phyloP scores from a whole-genome alignment of 2,113 vertebrate genomes.

The Macrotus californicus region DNA sequence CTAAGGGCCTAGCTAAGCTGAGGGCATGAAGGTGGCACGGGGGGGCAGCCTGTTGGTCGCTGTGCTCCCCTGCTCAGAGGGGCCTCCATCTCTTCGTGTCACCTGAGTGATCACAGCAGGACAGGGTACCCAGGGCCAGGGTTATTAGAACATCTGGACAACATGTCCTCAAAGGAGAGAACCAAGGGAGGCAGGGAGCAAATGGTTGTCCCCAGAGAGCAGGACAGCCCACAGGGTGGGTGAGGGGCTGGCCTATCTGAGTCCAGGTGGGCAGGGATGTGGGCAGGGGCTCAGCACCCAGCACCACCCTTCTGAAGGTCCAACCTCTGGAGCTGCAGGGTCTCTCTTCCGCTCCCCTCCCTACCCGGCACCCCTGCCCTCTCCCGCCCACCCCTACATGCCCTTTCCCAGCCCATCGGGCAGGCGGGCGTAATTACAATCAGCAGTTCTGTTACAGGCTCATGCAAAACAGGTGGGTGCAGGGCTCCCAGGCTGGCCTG shows the following conservation, averaged over 20 bases:
- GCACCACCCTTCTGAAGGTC: not conserved
- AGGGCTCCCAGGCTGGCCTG: slow-evolving; percentile 58
- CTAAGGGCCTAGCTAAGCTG: not conserved
- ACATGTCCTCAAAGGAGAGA: not conserved
- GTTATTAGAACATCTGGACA: too few relatives aligned
- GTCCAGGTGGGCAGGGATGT: not conserved
- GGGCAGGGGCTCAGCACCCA: not conserved
- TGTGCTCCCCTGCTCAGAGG: not conserved
- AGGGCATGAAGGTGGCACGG: not conserved
- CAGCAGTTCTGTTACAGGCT: not conserved
- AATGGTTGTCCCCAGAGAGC: not conserved
- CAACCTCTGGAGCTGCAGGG: not conserved
- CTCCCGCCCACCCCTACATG: too few relatives aligned
- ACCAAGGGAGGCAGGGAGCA: not conserved
- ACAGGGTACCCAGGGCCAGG: fast-evolving
- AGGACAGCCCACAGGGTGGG: not conserved
- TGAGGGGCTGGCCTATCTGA: fast-evolving
- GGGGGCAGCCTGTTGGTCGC: not conserved
- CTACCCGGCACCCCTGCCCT: too few relatives aligned
- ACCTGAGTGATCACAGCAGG: not conserved
- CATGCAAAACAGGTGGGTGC: slow-evolving; percentile 34
- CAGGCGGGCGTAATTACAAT: not conserved
- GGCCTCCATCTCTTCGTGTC: fast-evolving
- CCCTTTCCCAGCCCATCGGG: not conserved
- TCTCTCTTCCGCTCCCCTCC: not conserved